A percentile compares a stretch with the other conserved stretches of the same genome.
Conservation (phyloP, 2,113 vertebrate genomes). For the Archocentrus centrarchus region DNA sequence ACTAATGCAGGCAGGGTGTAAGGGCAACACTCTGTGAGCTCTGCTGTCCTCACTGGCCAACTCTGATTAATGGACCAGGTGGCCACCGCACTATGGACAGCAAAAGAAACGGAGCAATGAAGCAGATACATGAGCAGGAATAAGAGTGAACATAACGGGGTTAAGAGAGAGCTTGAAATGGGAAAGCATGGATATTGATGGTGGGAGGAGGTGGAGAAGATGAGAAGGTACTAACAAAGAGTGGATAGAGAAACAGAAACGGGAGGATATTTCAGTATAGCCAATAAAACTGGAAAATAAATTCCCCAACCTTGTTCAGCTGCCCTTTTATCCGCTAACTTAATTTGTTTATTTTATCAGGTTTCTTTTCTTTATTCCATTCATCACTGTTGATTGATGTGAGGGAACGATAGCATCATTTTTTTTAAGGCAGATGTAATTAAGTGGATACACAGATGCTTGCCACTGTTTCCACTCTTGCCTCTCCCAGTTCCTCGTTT, state of each 20-base stretch:
- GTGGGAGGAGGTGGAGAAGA: background rate
- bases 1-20: constrained; percentile 64
- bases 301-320: background rate
- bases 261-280: background rate
- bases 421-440: constrained; percentile 54
- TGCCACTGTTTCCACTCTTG: constrained; percentile 11
- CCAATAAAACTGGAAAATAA: constrained; percentile 7
- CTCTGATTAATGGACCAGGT: constrained; percentile 80
- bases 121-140: constrained; percentile 52
- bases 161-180: constrained; percentile 33
- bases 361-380: constrained; percentile 34
- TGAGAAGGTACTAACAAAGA: background rate
- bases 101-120: constrained; percentile 57
- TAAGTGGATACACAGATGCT: constrained; percentile 44
- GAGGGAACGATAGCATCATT: constrained; percentile 57
- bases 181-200: constrained; percentile 6
- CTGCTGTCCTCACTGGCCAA: constrained; percentile 52
- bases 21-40: constrained; percentile 63
- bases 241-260: background rate
- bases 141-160: constrained; percentile 11
- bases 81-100: constrained; percentile 66
- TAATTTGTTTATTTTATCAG: constrained; percentile 30
- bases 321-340: background rate
- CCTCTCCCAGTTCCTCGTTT: constrained; percentile 9
- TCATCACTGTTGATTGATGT: constrained; percentile 56